phyloP scores from a whole-genome alignment of 1,140 invertebrate genomes.

The Lerema accius region DNA sequence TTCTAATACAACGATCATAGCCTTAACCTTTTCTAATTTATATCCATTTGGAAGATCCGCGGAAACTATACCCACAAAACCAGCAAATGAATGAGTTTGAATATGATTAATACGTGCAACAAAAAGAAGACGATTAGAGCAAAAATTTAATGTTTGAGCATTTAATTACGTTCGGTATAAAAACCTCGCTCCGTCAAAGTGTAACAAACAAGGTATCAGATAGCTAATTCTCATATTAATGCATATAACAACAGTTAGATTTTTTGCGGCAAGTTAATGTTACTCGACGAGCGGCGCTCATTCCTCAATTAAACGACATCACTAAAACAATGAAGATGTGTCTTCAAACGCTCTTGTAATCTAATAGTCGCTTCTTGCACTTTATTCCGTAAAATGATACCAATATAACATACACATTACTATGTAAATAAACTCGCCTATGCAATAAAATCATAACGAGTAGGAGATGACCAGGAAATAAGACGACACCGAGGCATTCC shows the following conservation, averaged over 20 bases:
- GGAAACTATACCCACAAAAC: too few relatives aligned
- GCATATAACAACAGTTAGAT: conserved; percentile 21
- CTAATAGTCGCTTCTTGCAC: conserved; percentile 34
- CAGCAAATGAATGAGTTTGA: too few relatives aligned
- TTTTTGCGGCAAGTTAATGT: conserved; percentile 28
- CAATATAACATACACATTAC: conserved; percentile 36
- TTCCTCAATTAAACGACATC: conserved; percentile 28
- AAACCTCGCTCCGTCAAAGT: conserved; percentile 13
- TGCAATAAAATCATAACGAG: conserved; percentile 47
- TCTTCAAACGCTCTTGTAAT: conserved; percentile 35
- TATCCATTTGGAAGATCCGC: too few relatives aligned
- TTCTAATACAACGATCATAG: too few relatives aligned
- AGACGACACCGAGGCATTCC: conserved; percentile 55
- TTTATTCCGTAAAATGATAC: conserved; percentile 39
- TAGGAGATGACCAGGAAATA: conserved; percentile 66
- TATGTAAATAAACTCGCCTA: conserved; percentile 47
- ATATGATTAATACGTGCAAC: too few relatives aligned
- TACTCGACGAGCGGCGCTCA: neutral
- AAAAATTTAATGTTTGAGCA: conserved; percentile 15
- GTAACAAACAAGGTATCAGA: conserved; percentile 17
- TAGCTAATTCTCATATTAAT: conserved; percentile 22
- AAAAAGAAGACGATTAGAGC: conserved; percentile 9
- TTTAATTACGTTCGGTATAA: conserved; percentile 2
- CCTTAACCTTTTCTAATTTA: too few relatives aligned
- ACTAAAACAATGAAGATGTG: conserved; percentile 33